These are phyloP conservation scores for Thereva nobilitata DNA, from an alignment of 2,888 invertebrate genomes.

Conservation along the genomic window DNA sequence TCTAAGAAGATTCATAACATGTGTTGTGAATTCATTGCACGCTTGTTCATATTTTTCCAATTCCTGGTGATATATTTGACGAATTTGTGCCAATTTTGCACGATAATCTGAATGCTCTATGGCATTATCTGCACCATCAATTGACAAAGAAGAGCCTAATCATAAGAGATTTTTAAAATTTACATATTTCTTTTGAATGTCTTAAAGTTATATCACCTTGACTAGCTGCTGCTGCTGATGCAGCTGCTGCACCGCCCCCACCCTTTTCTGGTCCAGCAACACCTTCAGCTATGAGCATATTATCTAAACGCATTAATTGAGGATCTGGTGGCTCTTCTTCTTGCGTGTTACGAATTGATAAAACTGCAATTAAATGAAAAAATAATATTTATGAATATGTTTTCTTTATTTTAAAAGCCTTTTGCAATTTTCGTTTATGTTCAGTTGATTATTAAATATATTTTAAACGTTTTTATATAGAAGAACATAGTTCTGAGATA, in stretches of 20 bases:
- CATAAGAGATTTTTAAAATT: constrained; percentile 14
- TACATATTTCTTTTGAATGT: constrained; percentile 1
- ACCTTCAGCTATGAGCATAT: constrained; percentile 98
- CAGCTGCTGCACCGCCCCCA: constrained; percentile 84
- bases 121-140: constrained; percentile 78
- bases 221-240: constrained; percentile 87
- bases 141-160: constrained; percentile 54
- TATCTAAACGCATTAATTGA: constrained; percentile 97
- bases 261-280: constrained; percentile 96
- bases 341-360: constrained; percentile 94
- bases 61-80: constrained; percentile 99
- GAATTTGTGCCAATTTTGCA: constrained; percentile 96
- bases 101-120: constrained; percentile 99
- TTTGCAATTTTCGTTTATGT: no score
- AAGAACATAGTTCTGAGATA: no score
- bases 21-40: constrained; percentile 99
- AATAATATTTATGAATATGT: background rate
- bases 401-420: background rate
- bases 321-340: constrained; percentile 99
- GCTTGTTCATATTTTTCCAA: constrained; percentile 99
- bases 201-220: constrained; percentile 59
- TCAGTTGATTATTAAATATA: no score
- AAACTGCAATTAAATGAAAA: constrained; percentile 62
- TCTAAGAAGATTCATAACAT: constrained; percentile 95
- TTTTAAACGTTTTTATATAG: no score